phyloP scores from a whole-genome alignment of 2,113 vertebrate species.

The Aegotheles bennettii region DNA sequence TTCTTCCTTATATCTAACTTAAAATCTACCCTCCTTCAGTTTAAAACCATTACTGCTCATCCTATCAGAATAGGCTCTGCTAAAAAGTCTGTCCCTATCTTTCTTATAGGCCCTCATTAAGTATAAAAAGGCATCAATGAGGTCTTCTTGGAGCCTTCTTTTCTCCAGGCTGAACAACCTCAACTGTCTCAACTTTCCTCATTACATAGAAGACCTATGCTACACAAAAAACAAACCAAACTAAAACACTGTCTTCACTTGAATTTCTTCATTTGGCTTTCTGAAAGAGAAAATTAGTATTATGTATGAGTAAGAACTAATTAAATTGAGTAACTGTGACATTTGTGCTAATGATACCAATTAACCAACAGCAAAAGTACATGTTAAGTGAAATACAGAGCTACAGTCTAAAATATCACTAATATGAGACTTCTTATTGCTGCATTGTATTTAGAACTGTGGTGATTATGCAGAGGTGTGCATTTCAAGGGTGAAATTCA shows the following conservation, averaged over 20 bases:
- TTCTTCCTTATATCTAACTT: too few species aligned
- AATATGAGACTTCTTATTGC: background rate
- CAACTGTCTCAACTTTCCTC: too few species aligned
- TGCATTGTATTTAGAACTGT: background rate
- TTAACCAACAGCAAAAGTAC: conserved; percentile 23
- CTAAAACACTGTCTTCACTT: background rate
- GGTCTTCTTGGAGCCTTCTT: too few species aligned
- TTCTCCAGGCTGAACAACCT: too few species aligned
- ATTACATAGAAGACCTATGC: background rate
- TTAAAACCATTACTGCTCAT: too few species aligned
- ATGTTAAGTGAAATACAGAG: conserved; percentile 8
- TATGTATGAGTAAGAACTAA: conserved; percentile 33
- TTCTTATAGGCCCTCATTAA: too few species aligned
- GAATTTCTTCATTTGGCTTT: background rate
- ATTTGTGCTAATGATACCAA: conserved; percentile 49
- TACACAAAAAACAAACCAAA: background rate
- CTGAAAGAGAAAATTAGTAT: conserved; percentile 12
- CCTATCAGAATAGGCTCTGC: too few species aligned
- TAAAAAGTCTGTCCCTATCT: too few species aligned
- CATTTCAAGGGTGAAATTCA: background rate
- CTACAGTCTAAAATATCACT: conserved; percentile 5
- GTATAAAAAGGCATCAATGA: too few species aligned
- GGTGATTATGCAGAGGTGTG: background rate
- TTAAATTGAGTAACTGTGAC: conserved; percentile 47
- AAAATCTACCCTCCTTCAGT: too few species aligned